Evolutionary conservation across 2,797 vertebrate species (phyloP).

Genomic region (Dendrocincla tyrannina): DNA sequence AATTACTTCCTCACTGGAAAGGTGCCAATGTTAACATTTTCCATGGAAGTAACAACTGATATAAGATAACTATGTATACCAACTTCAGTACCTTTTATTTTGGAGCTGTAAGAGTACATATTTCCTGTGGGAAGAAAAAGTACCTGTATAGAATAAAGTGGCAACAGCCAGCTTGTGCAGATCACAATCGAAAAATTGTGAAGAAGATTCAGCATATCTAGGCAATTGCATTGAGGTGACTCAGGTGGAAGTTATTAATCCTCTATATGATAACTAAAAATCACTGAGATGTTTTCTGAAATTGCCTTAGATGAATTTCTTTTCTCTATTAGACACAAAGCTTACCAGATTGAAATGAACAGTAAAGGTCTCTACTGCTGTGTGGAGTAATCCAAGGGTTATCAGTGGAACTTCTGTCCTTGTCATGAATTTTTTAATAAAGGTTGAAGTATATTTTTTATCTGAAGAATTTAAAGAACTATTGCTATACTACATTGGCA

Average conservation of each 20-base stretch:
- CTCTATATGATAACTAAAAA: not conserved
- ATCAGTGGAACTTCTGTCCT: not conserved
- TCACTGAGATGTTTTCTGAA: not conserved
- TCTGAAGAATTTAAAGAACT: not conserved
- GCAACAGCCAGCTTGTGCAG: not conserved
- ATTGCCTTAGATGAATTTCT: not conserved
- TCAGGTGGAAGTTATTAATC: not conserved
- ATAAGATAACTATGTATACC: not conserved
- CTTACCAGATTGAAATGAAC: not conserved
- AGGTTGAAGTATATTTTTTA: not conserved
- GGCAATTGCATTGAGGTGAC: not conserved
- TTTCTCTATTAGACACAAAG: not conserved
- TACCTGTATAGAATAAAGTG: not conserved
- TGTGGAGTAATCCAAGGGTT: not conserved
- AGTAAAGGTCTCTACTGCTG: not conserved
- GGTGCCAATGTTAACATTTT: not conserved
- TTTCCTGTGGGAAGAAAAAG: not conserved
- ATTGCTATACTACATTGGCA: not conserved
- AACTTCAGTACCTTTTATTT: not conserved
- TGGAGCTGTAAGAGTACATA: not conserved
- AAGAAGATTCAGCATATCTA: not conserved
- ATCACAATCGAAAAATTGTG: not conserved
- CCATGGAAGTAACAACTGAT: not conserved
- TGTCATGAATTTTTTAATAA: not conserved
- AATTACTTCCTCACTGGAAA: conserved; percentile 18